phyloP scores from a whole-genome alignment of 2,888 invertebrate species.

The Agrochola circellaris region DNA sequence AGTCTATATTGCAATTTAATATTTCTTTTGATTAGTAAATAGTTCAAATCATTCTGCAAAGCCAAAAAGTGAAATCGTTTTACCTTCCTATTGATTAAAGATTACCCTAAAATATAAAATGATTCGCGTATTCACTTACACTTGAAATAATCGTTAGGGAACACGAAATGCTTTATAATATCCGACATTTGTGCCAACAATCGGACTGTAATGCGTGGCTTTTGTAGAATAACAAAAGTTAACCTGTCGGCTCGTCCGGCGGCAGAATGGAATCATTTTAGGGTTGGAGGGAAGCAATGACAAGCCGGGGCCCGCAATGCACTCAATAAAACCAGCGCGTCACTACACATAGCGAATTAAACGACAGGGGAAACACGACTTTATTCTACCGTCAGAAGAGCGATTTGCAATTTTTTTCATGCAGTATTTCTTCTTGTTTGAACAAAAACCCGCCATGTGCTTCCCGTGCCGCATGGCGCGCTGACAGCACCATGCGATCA shows the following conservation, averaged over 20 bases:
- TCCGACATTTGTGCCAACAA: conserved; percentile 90
- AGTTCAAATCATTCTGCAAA: not conserved
- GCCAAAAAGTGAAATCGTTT: conserved; percentile 5
- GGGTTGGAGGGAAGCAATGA: conserved; percentile 90
- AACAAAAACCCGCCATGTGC: conserved; percentile 85
- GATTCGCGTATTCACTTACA: conserved; percentile 65
- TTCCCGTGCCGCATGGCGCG: conserved; percentile 83
- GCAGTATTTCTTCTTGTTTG: conserved; percentile 66
- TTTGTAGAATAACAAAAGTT: conserved; percentile 89
- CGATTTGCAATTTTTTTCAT: conserved; percentile 16
- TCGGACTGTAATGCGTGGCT: conserved; percentile 88
- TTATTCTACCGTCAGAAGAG: conserved; percentile 55
- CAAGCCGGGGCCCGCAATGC: conserved; percentile 85
- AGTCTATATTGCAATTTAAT: not conserved
- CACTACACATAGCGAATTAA: conserved; percentile 48
- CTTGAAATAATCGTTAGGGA: conserved; percentile 80
- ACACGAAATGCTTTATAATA: conserved; percentile 87
- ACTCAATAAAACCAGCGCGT: conserved; percentile 72
- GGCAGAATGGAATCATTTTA: conserved; percentile 88
- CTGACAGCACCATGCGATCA: conserved; percentile 85
- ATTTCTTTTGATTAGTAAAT: not conserved
- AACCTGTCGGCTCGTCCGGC: conserved; percentile 89
- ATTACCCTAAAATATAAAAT: conserved; percentile 48
- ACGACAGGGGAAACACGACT: conserved; percentile 60
- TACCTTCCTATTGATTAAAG: conserved; percentile 35